Conservation (phyloP, 2,113 vertebrate species). For the Myrmecophaga tridactyla region DNA sequence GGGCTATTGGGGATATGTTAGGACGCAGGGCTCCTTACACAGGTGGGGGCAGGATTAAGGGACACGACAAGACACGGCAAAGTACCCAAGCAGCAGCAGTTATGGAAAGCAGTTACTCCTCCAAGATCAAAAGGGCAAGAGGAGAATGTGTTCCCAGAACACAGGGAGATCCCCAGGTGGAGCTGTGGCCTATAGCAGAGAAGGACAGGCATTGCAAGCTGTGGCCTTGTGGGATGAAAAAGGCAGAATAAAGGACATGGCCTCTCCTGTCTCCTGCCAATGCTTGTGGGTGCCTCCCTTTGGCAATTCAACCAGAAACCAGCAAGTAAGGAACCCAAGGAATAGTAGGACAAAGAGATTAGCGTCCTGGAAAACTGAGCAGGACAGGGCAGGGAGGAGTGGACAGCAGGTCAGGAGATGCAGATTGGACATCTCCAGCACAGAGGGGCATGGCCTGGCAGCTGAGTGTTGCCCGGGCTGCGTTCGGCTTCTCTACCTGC, state of each 20-base stretch:
- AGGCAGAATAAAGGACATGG: background rate
- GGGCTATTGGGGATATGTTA: background rate
- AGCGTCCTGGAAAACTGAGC: too few relatives aligned
- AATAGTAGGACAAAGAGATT: accelerated
- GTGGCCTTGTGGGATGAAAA: background rate
- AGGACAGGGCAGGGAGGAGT: background rate
- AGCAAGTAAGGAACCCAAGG: too few relatives aligned
- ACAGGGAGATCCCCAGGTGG: accelerated
- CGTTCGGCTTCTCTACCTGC: too few relatives aligned
- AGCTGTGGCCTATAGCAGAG: too few relatives aligned
- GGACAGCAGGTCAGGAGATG: background rate
- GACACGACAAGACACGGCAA: accelerated
- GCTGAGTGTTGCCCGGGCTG: accelerated
- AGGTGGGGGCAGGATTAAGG: background rate
- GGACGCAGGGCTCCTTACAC: background rate
- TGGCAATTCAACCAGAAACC: background rate
- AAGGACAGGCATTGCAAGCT: too few relatives aligned
- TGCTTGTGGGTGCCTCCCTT: background rate
- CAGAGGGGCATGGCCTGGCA: background rate
- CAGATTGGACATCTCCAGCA: background rate
- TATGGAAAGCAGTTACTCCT: background rate
- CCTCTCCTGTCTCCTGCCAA: background rate
- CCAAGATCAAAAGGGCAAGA: background rate
- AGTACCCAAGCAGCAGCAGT: too few relatives aligned
- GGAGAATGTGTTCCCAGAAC: too few relatives aligned